Evolutionary conservation across 1,140 invertebrate genomes (phyloP).

Genomic region (Marisa cornuarietis): DNA sequence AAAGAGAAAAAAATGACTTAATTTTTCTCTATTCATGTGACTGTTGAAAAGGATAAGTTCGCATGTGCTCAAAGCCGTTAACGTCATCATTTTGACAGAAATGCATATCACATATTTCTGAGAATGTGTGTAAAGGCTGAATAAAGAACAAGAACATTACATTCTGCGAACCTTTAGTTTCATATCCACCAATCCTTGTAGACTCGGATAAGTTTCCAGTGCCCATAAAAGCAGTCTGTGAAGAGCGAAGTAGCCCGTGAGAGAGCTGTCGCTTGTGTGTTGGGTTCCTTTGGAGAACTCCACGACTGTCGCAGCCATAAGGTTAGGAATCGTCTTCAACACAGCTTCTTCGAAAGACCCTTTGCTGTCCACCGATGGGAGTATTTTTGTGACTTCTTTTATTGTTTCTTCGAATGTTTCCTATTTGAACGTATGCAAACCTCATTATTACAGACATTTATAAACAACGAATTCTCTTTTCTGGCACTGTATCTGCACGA

Average conservation of each 20-base stretch:
- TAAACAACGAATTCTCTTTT: too few species aligned
- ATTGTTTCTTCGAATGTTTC: conserved; percentile 45
- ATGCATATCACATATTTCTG: not conserved
- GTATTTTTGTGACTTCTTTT: conserved; percentile 38
- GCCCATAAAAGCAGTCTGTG: conserved; percentile 56
- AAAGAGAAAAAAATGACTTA: not conserved
- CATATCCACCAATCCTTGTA: conserved; percentile 40
- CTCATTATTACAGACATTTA: too few species aligned
- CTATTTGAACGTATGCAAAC: not conserved
- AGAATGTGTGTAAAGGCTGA: not conserved
- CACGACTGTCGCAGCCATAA: conserved; percentile 54
- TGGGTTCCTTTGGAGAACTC: conserved; percentile 58
- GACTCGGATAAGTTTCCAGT: conserved; percentile 48
- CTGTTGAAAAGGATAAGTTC: too few species aligned
- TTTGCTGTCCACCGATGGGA: conserved; percentile 48
- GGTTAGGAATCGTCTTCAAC: conserved; percentile 53
- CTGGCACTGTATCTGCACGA: too few species aligned
- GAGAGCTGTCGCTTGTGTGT: conserved; percentile 54
- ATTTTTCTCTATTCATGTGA: not conserved
- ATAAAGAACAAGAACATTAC: too few species aligned
- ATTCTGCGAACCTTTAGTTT: conserved; percentile 38
- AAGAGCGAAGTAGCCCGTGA: conserved; percentile 54
- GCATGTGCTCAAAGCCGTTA: not conserved
- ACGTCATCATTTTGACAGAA: not conserved
- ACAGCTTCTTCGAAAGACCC: conserved; percentile 49